A percentile compares a stretch with the other conserved stretches of the same genome.
phyloP scores from a whole-genome alignment of 2,113 vertebrate genomes.

The Tragulus kanchil region DNA sequence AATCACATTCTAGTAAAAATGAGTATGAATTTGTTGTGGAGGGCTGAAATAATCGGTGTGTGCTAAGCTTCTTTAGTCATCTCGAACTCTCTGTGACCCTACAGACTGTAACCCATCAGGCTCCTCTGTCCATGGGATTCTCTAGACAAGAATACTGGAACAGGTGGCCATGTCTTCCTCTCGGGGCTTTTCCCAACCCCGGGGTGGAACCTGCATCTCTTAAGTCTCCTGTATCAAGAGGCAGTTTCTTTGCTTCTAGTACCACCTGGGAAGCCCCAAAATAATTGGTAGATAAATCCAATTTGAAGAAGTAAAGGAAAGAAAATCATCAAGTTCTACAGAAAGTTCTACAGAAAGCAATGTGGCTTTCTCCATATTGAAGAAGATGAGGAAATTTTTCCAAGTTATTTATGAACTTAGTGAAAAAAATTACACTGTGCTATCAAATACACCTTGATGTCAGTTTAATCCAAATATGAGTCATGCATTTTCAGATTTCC shows the following conservation, averaged over 20 bases:
- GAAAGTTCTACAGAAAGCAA: too few relatives aligned
- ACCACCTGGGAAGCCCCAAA: background rate
- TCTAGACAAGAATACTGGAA: too few relatives aligned
- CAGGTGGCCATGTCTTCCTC: too few relatives aligned
- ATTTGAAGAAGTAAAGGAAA: conserved; percentile 70
- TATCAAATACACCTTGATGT: conserved; percentile 55
- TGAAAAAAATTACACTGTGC: conserved; percentile 20
- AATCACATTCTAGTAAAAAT: background rate
- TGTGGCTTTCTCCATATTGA: background rate
- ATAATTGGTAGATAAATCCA: background rate
- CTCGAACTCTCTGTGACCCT: too few relatives aligned
- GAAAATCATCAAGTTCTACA: background rate
- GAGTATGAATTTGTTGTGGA: conserved; percentile 40
- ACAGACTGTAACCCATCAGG: too few relatives aligned
- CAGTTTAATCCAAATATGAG: conserved; percentile 14
- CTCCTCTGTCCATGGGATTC: too few relatives aligned
- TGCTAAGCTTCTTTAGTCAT: too few relatives aligned
- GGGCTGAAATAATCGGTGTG: background rate
- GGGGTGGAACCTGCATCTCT: too few relatives aligned
- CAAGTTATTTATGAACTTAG: conserved; percentile 31
- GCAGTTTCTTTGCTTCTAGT: too few relatives aligned
- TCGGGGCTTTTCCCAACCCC: too few relatives aligned
- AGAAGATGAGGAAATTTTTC: background rate
- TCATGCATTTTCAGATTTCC: conserved; percentile 31
- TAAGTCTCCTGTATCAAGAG: too few relatives aligned